Conservation (phyloP, 2,113 vertebrate species). For the Coreoperca whiteheadi region DNA sequence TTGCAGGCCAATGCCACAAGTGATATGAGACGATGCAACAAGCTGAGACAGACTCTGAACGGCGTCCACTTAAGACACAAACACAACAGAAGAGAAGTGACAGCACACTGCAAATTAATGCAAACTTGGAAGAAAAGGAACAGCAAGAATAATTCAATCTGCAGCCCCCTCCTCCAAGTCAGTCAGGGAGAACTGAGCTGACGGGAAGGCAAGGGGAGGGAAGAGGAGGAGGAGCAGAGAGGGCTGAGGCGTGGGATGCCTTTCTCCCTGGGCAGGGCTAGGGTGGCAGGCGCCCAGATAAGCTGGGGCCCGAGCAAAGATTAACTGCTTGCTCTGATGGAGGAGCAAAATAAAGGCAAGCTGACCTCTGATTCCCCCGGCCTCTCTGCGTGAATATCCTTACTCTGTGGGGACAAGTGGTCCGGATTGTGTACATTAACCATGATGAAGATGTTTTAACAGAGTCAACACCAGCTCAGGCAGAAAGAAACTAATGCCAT, state of each 20-base stretch:
- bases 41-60: conserved; percentile 68
- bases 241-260: conserved; percentile 55
- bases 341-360: conserved; percentile 73
- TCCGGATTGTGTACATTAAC: conserved; percentile 60
- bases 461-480: conserved; percentile 35
- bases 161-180: conserved; percentile 66
- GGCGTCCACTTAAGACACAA: conserved; percentile 71
- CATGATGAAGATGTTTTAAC: conserved; percentile 66
- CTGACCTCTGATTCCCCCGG: conserved; percentile 67
- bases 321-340: conserved; percentile 79
- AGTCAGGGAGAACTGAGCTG: conserved; percentile 67
- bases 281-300: conserved; percentile 75
- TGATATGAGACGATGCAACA: conserved; percentile 64
- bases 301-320: conserved; percentile 72
- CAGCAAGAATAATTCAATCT: conserved; percentile 78
- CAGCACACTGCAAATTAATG: conserved; percentile 68
- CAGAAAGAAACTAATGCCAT: conserved; percentile 28
- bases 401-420: conserved; percentile 41
- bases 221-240: conserved; percentile 41
- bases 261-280: conserved; percentile 68
- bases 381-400: conserved; percentile 69
- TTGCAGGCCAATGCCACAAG: conserved; percentile 49
- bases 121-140: conserved; percentile 73
- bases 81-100: conserved; percentile 74
- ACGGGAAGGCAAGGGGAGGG: conserved; percentile 28